Evolutionary conservation across 1,140 invertebrate genomes (phyloP).

Genomic region (Zaprionus capensis): DNA sequence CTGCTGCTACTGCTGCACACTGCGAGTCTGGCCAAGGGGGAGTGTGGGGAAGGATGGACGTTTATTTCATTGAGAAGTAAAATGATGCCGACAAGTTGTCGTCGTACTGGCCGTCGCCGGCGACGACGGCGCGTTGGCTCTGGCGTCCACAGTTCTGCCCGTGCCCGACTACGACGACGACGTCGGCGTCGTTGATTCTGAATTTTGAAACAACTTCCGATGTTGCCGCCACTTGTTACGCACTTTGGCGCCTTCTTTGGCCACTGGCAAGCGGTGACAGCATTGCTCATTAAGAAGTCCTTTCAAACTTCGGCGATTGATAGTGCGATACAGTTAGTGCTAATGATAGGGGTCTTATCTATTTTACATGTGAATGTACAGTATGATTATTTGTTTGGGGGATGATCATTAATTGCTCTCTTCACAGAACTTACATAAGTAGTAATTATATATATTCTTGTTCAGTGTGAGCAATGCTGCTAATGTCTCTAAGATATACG

Average conservation of each 20-base stretch:
- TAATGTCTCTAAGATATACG: background rate
- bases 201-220: constrained; percentile 70
- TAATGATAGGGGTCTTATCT: background rate
- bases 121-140: constrained; percentile 1
- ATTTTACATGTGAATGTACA: background rate
- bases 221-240: constrained; percentile 76
- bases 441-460: background rate
- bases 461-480: background rate
- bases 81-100: constrained; percentile 76
- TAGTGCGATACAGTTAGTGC: background rate
- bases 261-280: constrained; percentile 11
- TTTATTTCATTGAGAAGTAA: constrained; percentile 54
- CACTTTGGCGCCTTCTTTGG: constrained; percentile 69
- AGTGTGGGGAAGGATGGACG: background rate
- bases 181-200: constrained; percentile 60
- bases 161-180: constrained; percentile 11
- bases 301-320: constrained; percentile 1
- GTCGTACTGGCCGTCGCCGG: constrained; percentile 66
- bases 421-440: background rate
- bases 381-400: too few relatives aligned
- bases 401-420: background rate
- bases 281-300: constrained; percentile 18
- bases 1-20: constrained; percentile 24
- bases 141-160: constrained; percentile 25
- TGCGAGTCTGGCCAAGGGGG: background rate